Conservation (phyloP, 2,888 invertebrate genomes). For the Dinocampus coccinellae region DNA sequence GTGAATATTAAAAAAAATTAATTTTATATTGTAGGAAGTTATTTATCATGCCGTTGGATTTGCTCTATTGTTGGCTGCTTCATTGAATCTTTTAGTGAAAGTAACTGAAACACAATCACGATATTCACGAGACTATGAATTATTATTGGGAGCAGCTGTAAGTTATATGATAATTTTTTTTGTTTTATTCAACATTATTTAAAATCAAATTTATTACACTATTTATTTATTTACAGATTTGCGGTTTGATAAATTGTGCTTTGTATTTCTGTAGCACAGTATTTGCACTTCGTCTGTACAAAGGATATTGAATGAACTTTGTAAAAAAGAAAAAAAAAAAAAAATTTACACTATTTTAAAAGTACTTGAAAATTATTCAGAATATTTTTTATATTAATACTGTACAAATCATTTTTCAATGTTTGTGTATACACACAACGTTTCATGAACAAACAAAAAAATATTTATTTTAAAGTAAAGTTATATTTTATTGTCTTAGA, state of each 20-base stretch:
- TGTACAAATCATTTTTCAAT: neutral
- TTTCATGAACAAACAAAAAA: neutral
- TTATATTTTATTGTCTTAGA: neutral
- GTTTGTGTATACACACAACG: neutral
- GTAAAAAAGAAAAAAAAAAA: no score
- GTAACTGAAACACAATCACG: slow-evolving; percentile 68
- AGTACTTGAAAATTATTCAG: slow-evolving; percentile 6
- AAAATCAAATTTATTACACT: neutral
- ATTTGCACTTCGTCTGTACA: slow-evolving; percentile 14
- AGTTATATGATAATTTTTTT: slow-evolving; percentile 62
- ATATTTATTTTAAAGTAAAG: neutral
- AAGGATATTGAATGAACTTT: slow-evolving; percentile 4
- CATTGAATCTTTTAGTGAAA: slow-evolving; percentile 78
- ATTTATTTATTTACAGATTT: slow-evolving; percentile 22
- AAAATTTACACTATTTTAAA: neutral
- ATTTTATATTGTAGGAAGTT: slow-evolving; percentile 76
- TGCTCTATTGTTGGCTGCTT: slow-evolving; percentile 79
- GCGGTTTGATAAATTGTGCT: slow-evolving; percentile 16
- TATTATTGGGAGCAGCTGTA: slow-evolving; percentile 81
- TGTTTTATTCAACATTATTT: neutral
- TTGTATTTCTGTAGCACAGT: slow-evolving; percentile 18
- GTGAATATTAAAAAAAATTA: neutral
- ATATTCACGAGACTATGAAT: slow-evolving; percentile 71
- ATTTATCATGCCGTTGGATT: slow-evolving; percentile 84
- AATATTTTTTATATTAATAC: slow-evolving; percentile 9